Evolutionary conservation across 2,888 invertebrate genomes (phyloP), one percentile per base, ranked within the genome.

Genomic region (Ceratothoa steindachneri): DNA sequence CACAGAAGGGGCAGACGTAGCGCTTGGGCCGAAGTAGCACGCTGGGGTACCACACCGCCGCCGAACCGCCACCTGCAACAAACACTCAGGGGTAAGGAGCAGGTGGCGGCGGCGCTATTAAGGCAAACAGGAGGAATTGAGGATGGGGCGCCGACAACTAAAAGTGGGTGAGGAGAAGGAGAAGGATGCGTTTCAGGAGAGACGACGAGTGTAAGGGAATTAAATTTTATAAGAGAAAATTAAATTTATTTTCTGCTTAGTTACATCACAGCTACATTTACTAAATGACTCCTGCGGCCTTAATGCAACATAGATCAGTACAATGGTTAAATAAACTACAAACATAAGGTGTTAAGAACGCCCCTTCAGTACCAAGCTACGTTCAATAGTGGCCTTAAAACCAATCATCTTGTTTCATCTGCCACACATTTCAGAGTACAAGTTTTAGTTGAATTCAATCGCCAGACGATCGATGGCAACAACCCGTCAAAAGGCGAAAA

Each of bases 1-100:
- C 77, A 66, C 77, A 77, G 71, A 77, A 77, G 73, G 77, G 77
- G 55, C 77, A 77, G 66, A 73, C 51, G 69, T 77, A 77, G 68
- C 73, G 73, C 77, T 77, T 77, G 68, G 77, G 77, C 19, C 77
- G 67, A 65, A 77, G 71, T 66, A 77, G 67, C 9, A 77, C 77
- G 52, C 71, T 73, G n/a, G 77, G 77, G 77, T 77, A 77, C 77
- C 77, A 77, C 60, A 77, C 53, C 51, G 28, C 73, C 60, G 74
- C 53, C 51, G 28, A 70, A 65, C 77, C 68, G 73, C 70, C 76
- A 31, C 30, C 29, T 67, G 73, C 77, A 73, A 73, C 71, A 77
- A 71, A 77, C 71, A 77, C 27, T 60, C 73, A 68, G 70, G n/a
- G 69, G 71, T 77, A 68, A 74, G 77, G 67, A 72, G 73, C 73